Evolutionary conservation across 64 coral and sea anemone species (phyloP), one percentile per base, ranked within the genome.

Genomic region (Pachyseris speciosa): DNA sequence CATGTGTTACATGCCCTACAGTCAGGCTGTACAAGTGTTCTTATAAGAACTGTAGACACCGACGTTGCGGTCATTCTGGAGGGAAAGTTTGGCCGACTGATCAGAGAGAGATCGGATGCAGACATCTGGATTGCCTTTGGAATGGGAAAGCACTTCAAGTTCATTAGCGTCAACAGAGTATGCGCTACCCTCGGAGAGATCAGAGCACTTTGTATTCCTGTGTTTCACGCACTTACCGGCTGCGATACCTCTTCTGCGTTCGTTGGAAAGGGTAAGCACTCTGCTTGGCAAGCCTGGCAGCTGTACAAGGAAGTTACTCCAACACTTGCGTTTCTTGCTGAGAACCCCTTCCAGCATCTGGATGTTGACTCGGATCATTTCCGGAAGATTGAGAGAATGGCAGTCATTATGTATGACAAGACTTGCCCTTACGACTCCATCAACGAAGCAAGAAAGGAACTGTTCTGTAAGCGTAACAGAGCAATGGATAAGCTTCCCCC

Each of bases 401-500:
- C 57, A 3, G 66, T 86, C 4, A 61, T 94, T 20, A 32, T 90
- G 29, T 95, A 86, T 40, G 87, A 95, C 72, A 89, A 83, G 59
- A 8, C 25, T 9, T 86, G 91, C 53, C 83, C 81, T 30, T 67
- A 49, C 10, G 25, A 22, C 40, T 86, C 69, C 2, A 60, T 93
- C 10, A 94, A 94, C 37, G 78, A 69, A 20, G 49, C 53, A 0
- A 84, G 86, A 68, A 94, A 37, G 50, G 49, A 74, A 13, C 51
- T 83, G 9, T 94, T 94, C 68, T 88, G 75, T 47, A 94, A 89
- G 75, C 75, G 49, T 29, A 84, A 84, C 58, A 83, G 92, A 38
- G 64, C 48, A 5, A 72, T 94, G 77, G 86, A 85, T 20, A 94
- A 94, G 63, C 77, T 94, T 15, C 92, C 86, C 17, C 86, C 92